These are phyloP conservation scores for Drosophila pachea DNA, from an alignment of 1,140 invertebrate species.

Conservation along the genomic window DNA sequence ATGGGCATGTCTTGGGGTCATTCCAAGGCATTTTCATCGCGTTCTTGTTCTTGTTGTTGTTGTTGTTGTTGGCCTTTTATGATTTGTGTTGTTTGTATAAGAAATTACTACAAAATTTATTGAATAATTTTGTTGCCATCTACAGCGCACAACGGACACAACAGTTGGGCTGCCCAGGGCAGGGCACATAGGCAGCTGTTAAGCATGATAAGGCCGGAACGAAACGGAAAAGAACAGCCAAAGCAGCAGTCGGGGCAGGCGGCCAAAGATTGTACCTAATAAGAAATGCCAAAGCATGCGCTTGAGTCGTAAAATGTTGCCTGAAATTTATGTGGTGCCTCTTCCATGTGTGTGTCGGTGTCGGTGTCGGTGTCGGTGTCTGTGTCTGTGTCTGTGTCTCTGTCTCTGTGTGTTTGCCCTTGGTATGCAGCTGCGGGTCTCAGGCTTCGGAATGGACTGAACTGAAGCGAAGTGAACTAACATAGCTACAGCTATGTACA, in stretches of 20 bases:
- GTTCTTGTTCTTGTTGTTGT: slow-evolving; percentile 3
- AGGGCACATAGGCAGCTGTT: slow-evolving; percentile 6
- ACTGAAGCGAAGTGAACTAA: slow-evolving; percentile 10
- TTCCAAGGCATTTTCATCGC: slow-evolving; percentile 34
- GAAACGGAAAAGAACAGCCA: slow-evolving; percentile 1
- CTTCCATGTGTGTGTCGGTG: not conserved
- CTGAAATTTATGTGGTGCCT: slow-evolving; percentile 58
- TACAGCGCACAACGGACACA: slow-evolving; percentile 5
- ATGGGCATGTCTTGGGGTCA: slow-evolving; percentile 17
- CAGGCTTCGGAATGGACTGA: slow-evolving; percentile 2
- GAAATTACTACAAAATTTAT: slow-evolving; percentile 78
- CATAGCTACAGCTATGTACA: slow-evolving; percentile 18
- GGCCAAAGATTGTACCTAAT: slow-evolving; percentile 55
- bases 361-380: slow-evolving; percentile 13
- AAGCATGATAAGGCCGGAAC: slow-evolving; percentile 22
- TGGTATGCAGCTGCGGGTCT: slow-evolving; percentile 11
- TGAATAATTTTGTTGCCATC: slow-evolving; percentile 67
- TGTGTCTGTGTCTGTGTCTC: too few species aligned
- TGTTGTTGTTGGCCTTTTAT: slow-evolving; percentile 42
- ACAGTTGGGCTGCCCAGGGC: not conserved
- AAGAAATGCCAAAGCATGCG: slow-evolving; percentile 73
- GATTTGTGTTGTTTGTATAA: slow-evolving; percentile 74
- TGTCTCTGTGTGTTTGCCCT: slow-evolving; percentile 12
- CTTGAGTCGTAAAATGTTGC: slow-evolving; percentile 70
- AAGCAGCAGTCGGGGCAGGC: slow-evolving; percentile 2